These are phyloP conservation scores for Ascidia mentula DNA, from an alignment of 23 tunicate species.

Conservation along the genomic window DNA sequence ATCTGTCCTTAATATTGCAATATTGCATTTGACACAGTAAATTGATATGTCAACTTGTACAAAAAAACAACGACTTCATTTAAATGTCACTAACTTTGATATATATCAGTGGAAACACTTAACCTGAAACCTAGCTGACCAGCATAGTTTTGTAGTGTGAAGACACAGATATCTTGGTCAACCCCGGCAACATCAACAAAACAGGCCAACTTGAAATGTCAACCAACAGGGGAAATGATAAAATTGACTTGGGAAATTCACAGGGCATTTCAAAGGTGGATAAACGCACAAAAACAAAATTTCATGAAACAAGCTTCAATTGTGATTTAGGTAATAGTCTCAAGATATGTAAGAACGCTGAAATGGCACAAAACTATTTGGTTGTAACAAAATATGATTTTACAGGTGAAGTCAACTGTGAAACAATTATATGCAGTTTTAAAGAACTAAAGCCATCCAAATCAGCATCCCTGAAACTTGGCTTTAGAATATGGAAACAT, in stretches of 20 bases:
- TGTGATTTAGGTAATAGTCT: not conserved
- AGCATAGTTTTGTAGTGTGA: not conserved
- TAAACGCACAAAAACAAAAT: not conserved
- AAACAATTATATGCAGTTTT: not conserved
- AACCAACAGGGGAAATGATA: constrained; percentile 7
- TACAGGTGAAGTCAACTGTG: not conserved
- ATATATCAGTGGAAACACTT: no score
- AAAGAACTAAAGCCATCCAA: not conserved
- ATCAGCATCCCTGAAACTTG: not conserved
- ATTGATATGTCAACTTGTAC: not conserved
- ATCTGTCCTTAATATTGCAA: not conserved
- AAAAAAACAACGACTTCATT: no score
- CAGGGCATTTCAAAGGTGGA: not conserved
- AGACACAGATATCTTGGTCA: constrained; percentile 18
- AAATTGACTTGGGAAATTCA: not conserved
- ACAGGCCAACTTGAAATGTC: constrained; percentile 7
- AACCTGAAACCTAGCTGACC: no score
- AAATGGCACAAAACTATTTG: no score
- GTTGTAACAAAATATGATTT: no score
- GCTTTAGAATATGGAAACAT: constrained; percentile 26
- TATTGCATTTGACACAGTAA: not conserved
- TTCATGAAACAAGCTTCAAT: constrained; percentile 5
- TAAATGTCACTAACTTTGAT: no score
- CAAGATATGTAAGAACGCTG: not conserved
- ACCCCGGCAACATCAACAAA: constrained; percentile 12